Base-by-base conservation (phyloP, 2,113 vertebrate genomes). In the Nematolebias whitei region DNA sequence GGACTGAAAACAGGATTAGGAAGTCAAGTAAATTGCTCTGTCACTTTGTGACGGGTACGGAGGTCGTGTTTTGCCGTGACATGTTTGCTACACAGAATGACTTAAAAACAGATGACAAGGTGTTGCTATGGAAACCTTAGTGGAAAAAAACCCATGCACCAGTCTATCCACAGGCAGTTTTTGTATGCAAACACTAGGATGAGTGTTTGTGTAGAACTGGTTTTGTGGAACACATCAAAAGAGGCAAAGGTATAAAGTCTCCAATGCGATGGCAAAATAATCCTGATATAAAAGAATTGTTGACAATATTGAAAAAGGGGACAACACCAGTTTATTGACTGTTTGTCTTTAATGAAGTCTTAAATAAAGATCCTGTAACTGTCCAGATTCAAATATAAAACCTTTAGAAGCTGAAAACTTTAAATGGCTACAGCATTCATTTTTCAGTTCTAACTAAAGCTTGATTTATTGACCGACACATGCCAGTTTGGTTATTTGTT, bases 41-140 rank as follows among this genome's bases (percentile, higher is more conserved):
- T 89, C 90, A 87, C 83, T 88, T 86, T 84, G 78, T 74, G 85
- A 87, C 78, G 79, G 83, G 82, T 78, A 65, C 85, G 82, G 79
- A 77, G 83, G 85, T 84, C 58, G 71, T 66, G 73, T 87, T 85
- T 87, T 78, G 57, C 77, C 69, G 75, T 86, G 85, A 87, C 86
- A 85, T 82, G 22, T 63, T 72, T 60, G 76, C 84, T 85, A 78
- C 78, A 84, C 71, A 71, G 59, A 78, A 74, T 78, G 68, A 87
- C 82, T 89, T 85, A 80, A 86, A 76, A 73, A 72, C 79, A 68
- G 69, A 85, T 84, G 89, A 90, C 87, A 87, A 88, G 69, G 84
- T 79, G 91, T 92, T 92, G 89, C 91, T 80, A 91, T 91, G 91
- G 90, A 86, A 87, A 91, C 86, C 76, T 75, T 52, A 63, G 84